Evolutionary conservation across 2,888 invertebrate species (phyloP).

Genomic region (Archaeoteleia sp.): DNA sequence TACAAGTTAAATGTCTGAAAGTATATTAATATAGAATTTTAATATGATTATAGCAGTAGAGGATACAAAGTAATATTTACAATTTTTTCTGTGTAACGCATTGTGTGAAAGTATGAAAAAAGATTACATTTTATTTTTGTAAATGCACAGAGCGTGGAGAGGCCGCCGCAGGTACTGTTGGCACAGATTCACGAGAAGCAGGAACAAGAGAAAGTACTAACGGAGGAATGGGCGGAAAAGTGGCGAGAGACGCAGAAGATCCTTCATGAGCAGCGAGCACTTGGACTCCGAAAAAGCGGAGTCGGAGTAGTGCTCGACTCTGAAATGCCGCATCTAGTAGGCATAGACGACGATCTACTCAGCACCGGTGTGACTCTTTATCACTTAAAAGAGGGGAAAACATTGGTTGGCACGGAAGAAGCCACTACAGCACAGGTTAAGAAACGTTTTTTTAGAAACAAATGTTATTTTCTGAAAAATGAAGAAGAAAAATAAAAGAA

Average conservation of each 20-base stretch:
- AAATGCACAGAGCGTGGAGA: constrained; percentile 74
- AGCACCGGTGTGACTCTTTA: constrained; percentile 94
- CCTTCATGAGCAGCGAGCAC: constrained; percentile 89
- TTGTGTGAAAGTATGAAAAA: no score
- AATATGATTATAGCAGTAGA: no score
- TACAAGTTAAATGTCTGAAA: no score
- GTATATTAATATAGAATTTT: no score
- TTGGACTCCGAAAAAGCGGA: constrained; percentile 90
- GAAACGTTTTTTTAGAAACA: background rate
- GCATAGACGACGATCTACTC: constrained; percentile 91
- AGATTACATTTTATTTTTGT: no score
- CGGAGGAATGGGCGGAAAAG: constrained; percentile 95
- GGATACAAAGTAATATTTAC: no score
- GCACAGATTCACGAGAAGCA: constrained; percentile 93
- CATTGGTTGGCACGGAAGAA: constrained; percentile 88
- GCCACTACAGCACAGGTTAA: constrained; percentile 76
- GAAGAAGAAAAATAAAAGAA: no score
- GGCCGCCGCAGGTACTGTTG: constrained; percentile 79
- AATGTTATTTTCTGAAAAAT: no score
- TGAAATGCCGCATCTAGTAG: constrained; percentile 93
- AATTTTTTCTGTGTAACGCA: no score
- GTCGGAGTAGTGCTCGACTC: constrained; percentile 92
- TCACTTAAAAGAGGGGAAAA: constrained; percentile 93
- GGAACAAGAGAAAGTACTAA: constrained; percentile 91
- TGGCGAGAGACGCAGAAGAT: constrained; percentile 94